Base-by-base conservation (phyloP, 2,888 invertebrate genomes). In the Arctia plantaginis region DNA sequence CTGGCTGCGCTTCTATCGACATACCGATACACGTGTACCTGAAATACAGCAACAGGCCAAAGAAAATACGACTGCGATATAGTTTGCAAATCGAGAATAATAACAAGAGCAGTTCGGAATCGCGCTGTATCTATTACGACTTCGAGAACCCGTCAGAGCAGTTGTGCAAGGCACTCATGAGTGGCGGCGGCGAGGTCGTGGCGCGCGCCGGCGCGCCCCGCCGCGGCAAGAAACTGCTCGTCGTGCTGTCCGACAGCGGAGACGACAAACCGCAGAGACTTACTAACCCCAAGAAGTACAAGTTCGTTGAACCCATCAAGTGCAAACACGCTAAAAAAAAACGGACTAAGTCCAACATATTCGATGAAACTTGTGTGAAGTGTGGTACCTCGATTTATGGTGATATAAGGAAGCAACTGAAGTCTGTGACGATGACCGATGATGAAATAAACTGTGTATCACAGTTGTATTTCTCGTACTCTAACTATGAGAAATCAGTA, bases 21-120 rank as follows among this genome's bases (percentile, higher is more conserved):
- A 94, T 95, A 85, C 95, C 95, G 59, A 95, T 95, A 72, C 92
- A 95, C 89, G 94, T 95, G 87, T 94, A 95, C 90, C 90, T 95
- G 86, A 95, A 95, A 86, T 91, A 90, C 86, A 93, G 91, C 87
- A 90, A 84, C 82, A 91, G 91, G 81, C 95, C 94, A 89, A 94
- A 92, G 89, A 94, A 92, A 88, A 94, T 95, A 69, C 91, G 93
- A 33, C 89, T 95, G 77, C 87, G 90, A 78, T 95, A 95, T 88
- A 93, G 93, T 78, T 88, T 95, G 66, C 91, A 92, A 77, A 94
- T 95, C 72, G 94, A 95, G 82, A 94, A 92, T 87, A 93, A 92
- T 74, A 90, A 92, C 68, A 90, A 90, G 79, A 93, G 92, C 71
- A 92, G 87, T 74, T 90, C 94, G 2, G 94, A 94, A 79, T 93